phyloP scores from a whole-genome alignment of 2,888 invertebrate species.

The Sesia apiformis region DNA sequence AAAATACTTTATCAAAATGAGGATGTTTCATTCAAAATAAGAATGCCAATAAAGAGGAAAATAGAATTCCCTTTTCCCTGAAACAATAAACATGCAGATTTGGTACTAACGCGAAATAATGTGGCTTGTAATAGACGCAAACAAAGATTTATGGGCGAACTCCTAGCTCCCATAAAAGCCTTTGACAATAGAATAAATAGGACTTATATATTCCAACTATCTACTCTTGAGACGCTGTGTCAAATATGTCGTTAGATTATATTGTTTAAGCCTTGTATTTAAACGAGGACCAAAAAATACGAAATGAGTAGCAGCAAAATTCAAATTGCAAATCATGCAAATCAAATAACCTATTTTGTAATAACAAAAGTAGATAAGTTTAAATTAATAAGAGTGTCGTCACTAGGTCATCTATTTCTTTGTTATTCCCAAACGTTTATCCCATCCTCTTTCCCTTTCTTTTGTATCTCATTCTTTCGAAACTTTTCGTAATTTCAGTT shows the following conservation, averaged over 20 bases:
- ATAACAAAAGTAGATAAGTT: too few species aligned
- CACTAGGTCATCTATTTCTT: too few species aligned
- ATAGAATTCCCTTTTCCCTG: neutral
- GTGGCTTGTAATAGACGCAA: conserved; percentile 11
- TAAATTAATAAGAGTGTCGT: too few species aligned
- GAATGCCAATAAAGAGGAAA: neutral
- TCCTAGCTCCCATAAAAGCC: conserved; percentile 12
- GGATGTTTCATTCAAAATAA: neutral
- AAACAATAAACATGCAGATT: conserved; percentile 17
- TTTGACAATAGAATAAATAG: conserved; percentile 17
- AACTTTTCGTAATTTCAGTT: too few species aligned
- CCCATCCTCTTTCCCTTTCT: too few species aligned
- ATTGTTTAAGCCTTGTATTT: neutral
- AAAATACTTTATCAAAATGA: neutral
- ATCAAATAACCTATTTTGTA: too few species aligned
- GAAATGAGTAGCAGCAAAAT: too few species aligned
- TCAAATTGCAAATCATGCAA: too few species aligned
- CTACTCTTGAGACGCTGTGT: neutral
- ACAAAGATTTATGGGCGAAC: conserved; percentile 22
- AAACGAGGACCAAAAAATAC: too few species aligned
- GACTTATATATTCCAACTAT: neutral
- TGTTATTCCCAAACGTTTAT: too few species aligned
- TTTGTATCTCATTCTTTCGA: too few species aligned
- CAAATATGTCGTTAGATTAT: neutral
- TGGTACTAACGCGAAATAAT: conserved; percentile 18